These are phyloP conservation scores for Leuciscus waleckii DNA, from an alignment of 2,797 vertebrate genomes.

Conservation along the genomic window DNA sequence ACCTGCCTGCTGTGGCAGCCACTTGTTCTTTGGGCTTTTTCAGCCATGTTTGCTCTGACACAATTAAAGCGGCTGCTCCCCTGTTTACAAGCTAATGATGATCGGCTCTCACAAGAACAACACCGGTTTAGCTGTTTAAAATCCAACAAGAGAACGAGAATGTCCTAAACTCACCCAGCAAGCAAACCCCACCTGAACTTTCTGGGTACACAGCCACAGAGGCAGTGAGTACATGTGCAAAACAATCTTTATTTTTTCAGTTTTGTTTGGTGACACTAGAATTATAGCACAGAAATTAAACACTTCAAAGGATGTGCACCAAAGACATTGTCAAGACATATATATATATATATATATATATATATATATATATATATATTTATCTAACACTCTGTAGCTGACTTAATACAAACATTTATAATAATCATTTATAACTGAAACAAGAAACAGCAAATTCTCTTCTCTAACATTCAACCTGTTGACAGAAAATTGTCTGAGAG, in stretches of 20 bases:
- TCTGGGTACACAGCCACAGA: neutral
- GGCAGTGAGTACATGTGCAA: neutral
- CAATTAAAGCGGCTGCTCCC: conserved; percentile 10
- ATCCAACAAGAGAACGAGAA: neutral
- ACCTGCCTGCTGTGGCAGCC: conserved; percentile 15
- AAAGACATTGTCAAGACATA: neutral
- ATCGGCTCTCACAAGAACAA: conserved; percentile 6
- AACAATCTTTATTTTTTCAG: neutral
- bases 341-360: too few species aligned
- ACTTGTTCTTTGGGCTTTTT: conserved; percentile 22
- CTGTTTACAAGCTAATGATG: conserved; percentile 20
- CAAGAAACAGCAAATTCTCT: too few species aligned
- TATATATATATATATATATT: too few species aligned
- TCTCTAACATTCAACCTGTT: too few species aligned
- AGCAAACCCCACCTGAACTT: neutral
- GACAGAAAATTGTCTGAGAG: too few species aligned
- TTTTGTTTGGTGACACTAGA: neutral
- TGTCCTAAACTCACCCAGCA: neutral
- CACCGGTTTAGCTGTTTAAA: neutral
- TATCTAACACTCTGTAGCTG: too few species aligned
- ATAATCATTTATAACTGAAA: too few species aligned
- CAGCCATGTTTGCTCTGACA: neutral
- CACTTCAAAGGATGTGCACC: neutral
- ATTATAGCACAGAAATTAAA: neutral
- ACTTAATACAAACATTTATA: too few species aligned